A percentile compares a stretch with the other conserved stretches of the same genome.
These are phyloP conservation scores for Clarias fuscus DNA, from an alignment of 2,797 vertebrate genomes.

Conservation along the genomic window DNA sequence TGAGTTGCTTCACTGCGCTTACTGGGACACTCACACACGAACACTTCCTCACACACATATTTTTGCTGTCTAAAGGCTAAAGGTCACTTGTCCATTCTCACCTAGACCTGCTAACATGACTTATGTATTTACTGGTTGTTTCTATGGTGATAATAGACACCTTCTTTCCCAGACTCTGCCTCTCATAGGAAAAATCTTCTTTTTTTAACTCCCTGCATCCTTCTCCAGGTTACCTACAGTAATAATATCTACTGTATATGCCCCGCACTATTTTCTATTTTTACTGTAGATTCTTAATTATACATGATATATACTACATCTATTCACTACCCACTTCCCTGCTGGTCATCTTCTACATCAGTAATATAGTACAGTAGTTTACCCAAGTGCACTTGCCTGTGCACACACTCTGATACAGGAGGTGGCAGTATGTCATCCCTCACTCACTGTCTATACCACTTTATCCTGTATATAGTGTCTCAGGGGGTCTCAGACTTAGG, in stretches of 20 bases:
- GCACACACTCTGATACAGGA: no score
- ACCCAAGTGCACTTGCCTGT: no score
- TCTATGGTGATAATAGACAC: background rate
- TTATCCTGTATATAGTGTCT: no score
- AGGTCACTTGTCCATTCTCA: conserved; percentile 35
- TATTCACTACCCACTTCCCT: no score
- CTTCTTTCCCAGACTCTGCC: background rate
- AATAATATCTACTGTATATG: background rate
- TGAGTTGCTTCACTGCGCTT: no score
- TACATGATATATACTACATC: background rate
- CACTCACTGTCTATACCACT: no score
- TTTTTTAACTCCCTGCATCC: background rate
- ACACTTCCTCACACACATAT: background rate
- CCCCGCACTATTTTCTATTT: background rate
- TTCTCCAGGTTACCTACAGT: background rate
- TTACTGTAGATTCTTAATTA: background rate
- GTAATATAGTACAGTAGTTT: no score
- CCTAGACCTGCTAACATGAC: conserved; percentile 30
- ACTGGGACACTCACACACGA: background rate
- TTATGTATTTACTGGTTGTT: conserved; percentile 37
- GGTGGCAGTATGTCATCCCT: no score
- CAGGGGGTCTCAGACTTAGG: no score
- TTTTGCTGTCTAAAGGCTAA: conserved; percentile 20
- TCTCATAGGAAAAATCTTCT: background rate
- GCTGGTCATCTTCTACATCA: no score